Base-by-base conservation (phyloP, 1,140 invertebrate genomes). In the Saccostrea glomerata region DNA sequence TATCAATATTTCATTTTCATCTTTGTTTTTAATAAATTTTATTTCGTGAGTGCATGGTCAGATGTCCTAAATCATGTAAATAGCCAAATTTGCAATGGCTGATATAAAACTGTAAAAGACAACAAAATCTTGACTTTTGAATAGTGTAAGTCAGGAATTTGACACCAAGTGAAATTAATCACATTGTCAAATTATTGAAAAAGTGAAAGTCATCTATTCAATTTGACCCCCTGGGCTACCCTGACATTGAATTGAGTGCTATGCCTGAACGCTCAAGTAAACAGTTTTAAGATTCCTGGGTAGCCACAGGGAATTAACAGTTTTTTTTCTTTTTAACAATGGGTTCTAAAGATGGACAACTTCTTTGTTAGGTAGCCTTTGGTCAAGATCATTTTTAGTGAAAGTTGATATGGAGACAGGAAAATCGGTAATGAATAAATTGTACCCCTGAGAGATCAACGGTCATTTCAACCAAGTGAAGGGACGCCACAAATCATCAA, bases 181-280 rank as follows among this genome's bases (percentile, higher is more conserved):
- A 77, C 70, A 63, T 63, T 63, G 23, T 77, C 70, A 9, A 36
- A 30, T 30, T 77, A 77, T 77, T 36, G 58, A 77, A 77, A 77
- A 30, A 77, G 70, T 63, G 70, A 77, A 77, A 63, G 58, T 77
- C 13, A 77, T 77, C 70, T 77, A 77, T 77, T 77, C 25, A 77
- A 77, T 77, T 77, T 77, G 70, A 77, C 70, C 70, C 70, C 70
- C 70, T 77, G 70, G 70, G 70, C 70, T 77, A 77, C 30, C 30
- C 70, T 77, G 70, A 77, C 70, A 77, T 30, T 77, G 70, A 77
- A 77, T 36, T 13, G 25, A 30, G 70, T 77, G 70, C 30, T 17
- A 77, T 25, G 70, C 70, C 30, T 77, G 23, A 77, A 12, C 9
- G 70, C 23, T 30, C 70, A 30, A 12, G 70, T 36, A 77, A 77